Base-by-base conservation (phyloP, 2,113 vertebrate genomes). In the Anser cygnoides region DNA sequence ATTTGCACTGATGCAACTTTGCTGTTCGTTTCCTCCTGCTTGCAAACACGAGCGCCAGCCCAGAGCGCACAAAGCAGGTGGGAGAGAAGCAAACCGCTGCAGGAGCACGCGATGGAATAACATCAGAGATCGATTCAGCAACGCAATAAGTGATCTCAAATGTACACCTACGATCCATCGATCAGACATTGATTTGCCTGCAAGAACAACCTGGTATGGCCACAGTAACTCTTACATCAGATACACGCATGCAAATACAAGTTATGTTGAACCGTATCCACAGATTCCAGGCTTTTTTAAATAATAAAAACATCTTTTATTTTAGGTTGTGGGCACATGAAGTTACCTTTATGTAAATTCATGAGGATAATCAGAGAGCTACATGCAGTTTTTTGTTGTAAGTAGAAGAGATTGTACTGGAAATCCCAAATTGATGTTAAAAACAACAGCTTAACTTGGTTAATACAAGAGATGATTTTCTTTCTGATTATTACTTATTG, bases 81-180 rank as follows among this genome's bases (percentile, higher is more conserved):
- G 80, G 71, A 22, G 14, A 46, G 44, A 3, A 29, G 66, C 4
- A 7, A 52, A 9, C 3, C n/a, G 71, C 84, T 39, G 55, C 84
- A 26, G 0, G 0, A 73, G 19, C 4, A 3, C 5, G 29, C 2
- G 16, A 21, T 2, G 65, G 3, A 85, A 6, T 5, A 58, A 74
- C 66, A 41, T 9, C 78, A 59, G 88, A 83, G 87, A 84, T 41
- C 73, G n/a, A 13, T n/a, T 41, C 82, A 41, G 88, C 85, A 20
- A 29, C 26, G 77, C 1, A 4, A 26, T 29, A 39, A 82, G 70
- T 3, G n/a, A 20, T 54, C 87, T 57, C 70, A 62, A 23, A 26
- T 5, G 78, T 71, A 43, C 10, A 57, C 68, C 70, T 14, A 3
- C 37, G 14, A 5, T 8, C 75, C 81, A 74, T 89, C 85, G 16